phyloP scores from a whole-genome alignment of 2,113 vertebrate genomes.

The Eulacestoma nigropectus region DNA sequence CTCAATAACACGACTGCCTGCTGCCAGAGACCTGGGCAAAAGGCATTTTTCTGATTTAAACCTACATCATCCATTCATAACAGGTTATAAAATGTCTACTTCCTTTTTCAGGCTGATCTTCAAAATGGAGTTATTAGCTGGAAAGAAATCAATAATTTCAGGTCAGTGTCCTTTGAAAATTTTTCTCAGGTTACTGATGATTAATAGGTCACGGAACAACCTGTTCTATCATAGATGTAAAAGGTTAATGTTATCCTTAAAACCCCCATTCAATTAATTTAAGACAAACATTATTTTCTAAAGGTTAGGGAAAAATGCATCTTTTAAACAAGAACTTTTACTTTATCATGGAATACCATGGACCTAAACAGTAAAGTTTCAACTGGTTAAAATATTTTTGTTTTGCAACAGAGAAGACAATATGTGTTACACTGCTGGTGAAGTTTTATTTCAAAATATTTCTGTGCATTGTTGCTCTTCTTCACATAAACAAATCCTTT shows the following conservation, averaged over 20 bases:
- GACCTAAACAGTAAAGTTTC: not conserved
- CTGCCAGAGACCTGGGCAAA: no score
- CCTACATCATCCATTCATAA: no score
- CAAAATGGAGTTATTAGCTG: not conserved
- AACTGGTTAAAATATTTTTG: not conserved
- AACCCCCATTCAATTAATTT: not conserved
- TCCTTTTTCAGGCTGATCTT: not conserved
- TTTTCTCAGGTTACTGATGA: not conserved
- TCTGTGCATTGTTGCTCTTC: not conserved
- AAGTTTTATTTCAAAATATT: not conserved
- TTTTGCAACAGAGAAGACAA: not conserved
- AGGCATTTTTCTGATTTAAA: no score
- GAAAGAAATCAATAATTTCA: not conserved
- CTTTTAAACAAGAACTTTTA: not conserved
- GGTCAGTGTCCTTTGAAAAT: not conserved
- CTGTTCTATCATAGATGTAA: not conserved
- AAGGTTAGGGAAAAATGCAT: not conserved
- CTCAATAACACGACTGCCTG: no score
- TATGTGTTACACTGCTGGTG: not conserved
- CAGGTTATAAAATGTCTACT: not conserved
- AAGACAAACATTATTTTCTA: not conserved
- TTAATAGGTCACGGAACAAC: not conserved
- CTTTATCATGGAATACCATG: not conserved
- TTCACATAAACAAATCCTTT: not conserved
- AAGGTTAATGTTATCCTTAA: constrained; percentile 7